Evolutionary conservation across 1,140 invertebrate species (phyloP).

Genomic region (Pemphigus obesinymphae): DNA sequence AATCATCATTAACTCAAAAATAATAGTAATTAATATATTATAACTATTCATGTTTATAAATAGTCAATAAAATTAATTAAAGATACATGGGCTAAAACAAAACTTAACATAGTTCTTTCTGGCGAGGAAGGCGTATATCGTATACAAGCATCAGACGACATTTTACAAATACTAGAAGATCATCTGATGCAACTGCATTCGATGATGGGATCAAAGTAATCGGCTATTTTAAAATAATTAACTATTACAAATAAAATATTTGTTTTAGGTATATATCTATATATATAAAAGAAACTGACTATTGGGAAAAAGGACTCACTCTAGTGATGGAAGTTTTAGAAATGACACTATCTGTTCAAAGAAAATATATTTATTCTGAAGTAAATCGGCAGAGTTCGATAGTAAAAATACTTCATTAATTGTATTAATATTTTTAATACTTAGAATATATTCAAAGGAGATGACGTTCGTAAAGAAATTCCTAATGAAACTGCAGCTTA

Average conservation of each 20-base stretch:
- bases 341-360: conserved; percentile 15
- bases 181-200: conserved; percentile 1
- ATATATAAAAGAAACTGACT: conserved; percentile 1
- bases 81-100: neutral
- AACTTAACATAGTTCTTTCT: neutral
- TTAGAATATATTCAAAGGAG: conserved; percentile 72
- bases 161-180: neutral
- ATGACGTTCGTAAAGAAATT: conserved; percentile 78
- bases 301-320: conserved; percentile 14
- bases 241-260: neutral
- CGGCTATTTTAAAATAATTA: neutral
- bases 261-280: conserved; percentile 2
- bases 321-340: conserved; percentile 9
- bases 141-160: conserved; percentile 4
- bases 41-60: neutral
- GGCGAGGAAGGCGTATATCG: neutral
- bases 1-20: neutral
- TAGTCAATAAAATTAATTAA: neutral
- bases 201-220: conserved; percentile 25
- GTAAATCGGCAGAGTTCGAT: neutral
- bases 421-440: neutral
- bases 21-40: neutral
- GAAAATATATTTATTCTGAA: neutral
- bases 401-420: neutral
- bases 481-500: conserved; percentile 72